Evolutionary conservation across 2,113 vertebrate species (phyloP), one percentile per base, ranked within the genome.

Genomic region (Tenebrosternarchus preto): DNA sequence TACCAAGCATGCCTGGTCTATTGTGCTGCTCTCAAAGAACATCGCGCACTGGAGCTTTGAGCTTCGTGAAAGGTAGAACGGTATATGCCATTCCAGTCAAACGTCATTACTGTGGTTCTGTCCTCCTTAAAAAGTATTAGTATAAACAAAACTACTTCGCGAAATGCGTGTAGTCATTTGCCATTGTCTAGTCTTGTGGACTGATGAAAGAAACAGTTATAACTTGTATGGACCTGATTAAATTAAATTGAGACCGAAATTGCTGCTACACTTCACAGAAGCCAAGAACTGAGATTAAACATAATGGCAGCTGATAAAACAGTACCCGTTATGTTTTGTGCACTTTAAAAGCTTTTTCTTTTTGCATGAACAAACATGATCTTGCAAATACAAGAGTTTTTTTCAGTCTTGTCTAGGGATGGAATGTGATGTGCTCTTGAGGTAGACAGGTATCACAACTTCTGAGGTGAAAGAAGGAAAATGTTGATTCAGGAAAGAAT

Each of bases 1-100:
- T 93, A 86, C 91, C 91, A 76, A n/a, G 80, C 90, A 93, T 93
- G 89, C 92, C 89, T 91, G 82, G 25, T n/a, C 82, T 66, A 83
- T 89, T 89, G 90, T 89, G 81, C 73, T 50, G 53, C 84, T 86
- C 82, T 85, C 60, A 81, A 78, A 86, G 88, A 81, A 77, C 85
- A 85, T 89, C 83, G 77, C 80, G 75, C 77, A 56, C 43, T 56
- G 29, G 43, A 39, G 73, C 68, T 85, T 72, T 84, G 85, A 86
- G 80, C 81, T 46, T 5, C n/a, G 68, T 15, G 56, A 82, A 80
- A 81, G 86, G 74, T 57, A 56, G 43, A 66, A 27, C 25, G 80
- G 80, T 75, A 80, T 83, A 85, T 73, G 89, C 85, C 87, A 78
- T 87, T 88, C 88, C 82, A 59, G 17, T 33, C 72, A 55, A 87